These are phyloP conservation scores for Drosophila nr. medialis DNA, from an alignment of 2,888 invertebrate genomes.

Conservation along the genomic window DNA sequence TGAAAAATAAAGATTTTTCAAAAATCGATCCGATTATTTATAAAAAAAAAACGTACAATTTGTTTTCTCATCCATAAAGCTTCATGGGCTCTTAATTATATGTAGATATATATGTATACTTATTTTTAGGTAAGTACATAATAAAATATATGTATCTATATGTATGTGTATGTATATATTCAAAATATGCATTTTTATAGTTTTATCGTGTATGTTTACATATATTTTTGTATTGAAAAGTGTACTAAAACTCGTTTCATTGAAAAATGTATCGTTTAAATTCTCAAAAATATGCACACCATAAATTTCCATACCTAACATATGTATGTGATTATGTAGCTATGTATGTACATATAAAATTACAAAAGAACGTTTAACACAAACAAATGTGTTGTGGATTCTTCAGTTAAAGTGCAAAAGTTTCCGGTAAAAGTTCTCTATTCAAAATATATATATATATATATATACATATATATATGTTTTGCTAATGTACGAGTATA, in stretches of 20 bases:
- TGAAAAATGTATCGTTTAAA: conserved; percentile 59
- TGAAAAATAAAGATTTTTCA: conserved; percentile 1
- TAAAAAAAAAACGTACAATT: conserved; percentile 13
- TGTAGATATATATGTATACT: conserved; percentile 13
- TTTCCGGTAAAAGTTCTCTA: conserved; percentile 70
- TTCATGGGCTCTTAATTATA: conserved; percentile 49
- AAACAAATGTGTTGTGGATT: conserved; percentile 39
- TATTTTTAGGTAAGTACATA: conserved; percentile 56
- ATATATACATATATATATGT: conserved; percentile 20
- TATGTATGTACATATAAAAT: conserved; percentile 57
- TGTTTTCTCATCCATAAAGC: conserved; percentile 56
- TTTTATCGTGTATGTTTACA: conserved; percentile 30
- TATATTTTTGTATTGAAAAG: conserved; percentile 51
- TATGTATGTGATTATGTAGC: conserved; percentile 11
- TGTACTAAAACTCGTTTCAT: conserved; percentile 62
- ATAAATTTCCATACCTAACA: conserved; percentile 39
- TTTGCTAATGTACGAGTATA: conserved; percentile 7
- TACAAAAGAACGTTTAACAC: conserved; percentile 69
- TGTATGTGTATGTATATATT: conserved; percentile 46
- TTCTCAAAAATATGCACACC: conserved; percentile 72
- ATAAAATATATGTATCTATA: conserved; percentile 50
- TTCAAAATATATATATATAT: conserved; percentile 67
- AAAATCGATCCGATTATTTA: conserved; percentile 17
- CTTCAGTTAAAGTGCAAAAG: conserved; percentile 38
- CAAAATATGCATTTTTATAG: conserved; percentile 39